Percentiles rank a stretch among this genome's conserved stretches.
phyloP scores from a whole-genome alignment of 1,140 invertebrate genomes.

The Drosophila mauritiana region DNA sequence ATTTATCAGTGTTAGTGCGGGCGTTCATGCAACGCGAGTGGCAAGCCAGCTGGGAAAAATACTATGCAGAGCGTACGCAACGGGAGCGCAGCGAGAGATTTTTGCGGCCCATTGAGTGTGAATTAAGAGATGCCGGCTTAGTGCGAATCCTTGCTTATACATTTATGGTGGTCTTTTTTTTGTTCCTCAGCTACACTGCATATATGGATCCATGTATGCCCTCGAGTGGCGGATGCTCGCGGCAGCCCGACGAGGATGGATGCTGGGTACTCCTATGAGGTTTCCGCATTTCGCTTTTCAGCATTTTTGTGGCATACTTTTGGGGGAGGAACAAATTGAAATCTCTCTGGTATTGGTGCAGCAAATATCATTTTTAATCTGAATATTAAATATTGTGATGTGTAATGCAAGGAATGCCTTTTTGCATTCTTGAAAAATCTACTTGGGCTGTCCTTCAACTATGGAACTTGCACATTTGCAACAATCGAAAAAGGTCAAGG shows the following conservation, averaged over 20 bases:
- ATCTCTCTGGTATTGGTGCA: slow-evolving; percentile 12
- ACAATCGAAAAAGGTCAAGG: too few species aligned
- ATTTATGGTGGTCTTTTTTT: neutral
- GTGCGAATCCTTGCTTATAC: slow-evolving; percentile 31
- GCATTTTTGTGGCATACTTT: slow-evolving; percentile 27
- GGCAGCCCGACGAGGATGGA: slow-evolving; percentile 11
- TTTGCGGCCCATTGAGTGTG: slow-evolving; percentile 59
- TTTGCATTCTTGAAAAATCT: neutral
- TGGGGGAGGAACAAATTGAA: slow-evolving; percentile 1
- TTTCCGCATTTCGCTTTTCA: slow-evolving; percentile 12
- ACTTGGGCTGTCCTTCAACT: neutral
- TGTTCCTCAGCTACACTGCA: neutral
- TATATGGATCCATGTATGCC: slow-evolving; percentile 7
- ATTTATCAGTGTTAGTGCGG: neutral
- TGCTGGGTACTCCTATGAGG: neutral
- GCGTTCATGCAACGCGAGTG: slow-evolving; percentile 29
- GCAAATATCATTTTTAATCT: slow-evolving; percentile 18
- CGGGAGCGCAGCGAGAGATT: slow-evolving; percentile 17
- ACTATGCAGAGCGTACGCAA: slow-evolving; percentile 42
- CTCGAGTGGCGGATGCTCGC: slow-evolving; percentile 19
- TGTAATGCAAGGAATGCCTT: neutral
- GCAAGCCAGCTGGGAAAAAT: slow-evolving; percentile 71
- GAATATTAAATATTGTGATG: slow-evolving; percentile 25
- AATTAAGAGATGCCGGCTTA: slow-evolving; percentile 71
- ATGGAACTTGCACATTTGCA: neutral